These are phyloP conservation scores for Drosophila parvula DNA, from an alignment of 1,140 invertebrate genomes.

Conservation along the genomic window DNA sequence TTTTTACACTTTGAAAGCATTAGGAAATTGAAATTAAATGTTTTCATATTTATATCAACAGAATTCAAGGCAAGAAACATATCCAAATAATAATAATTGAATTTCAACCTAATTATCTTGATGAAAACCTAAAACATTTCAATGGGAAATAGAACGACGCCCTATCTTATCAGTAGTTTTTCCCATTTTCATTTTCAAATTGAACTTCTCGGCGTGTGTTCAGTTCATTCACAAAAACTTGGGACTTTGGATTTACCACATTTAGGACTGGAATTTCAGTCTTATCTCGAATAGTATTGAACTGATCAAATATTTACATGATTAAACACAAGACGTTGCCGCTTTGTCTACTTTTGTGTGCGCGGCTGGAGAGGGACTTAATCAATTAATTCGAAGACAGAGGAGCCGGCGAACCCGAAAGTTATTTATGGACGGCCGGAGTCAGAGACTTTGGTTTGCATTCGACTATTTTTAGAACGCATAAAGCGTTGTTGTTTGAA, in stretches of 20 bases:
- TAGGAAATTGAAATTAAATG: background rate
- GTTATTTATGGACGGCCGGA: conserved; percentile 41
- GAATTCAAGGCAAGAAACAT: background rate
- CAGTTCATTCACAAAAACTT: conserved; percentile 50
- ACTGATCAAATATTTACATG: conserved; percentile 42
- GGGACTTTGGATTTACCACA: conserved; percentile 2
- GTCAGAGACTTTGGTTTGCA: conserved; percentile 40
- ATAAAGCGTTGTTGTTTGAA: conserved; percentile 47
- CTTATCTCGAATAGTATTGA: conserved; percentile 28
- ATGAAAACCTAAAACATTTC: conserved; percentile 1
- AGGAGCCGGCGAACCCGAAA: conserved; percentile 14
- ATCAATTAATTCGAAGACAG: conserved; percentile 38
- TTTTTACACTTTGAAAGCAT: background rate
- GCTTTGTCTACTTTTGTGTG: conserved; percentile 24
- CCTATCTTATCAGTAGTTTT: conserved; percentile 30
- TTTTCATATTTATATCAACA: background rate
- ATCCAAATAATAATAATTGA: background rate
- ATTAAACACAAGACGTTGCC: conserved; percentile 24
- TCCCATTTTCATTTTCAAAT: conserved; percentile 28
- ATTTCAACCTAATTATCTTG: background rate
- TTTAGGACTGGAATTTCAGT: conserved; percentile 12
- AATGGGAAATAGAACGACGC: conserved; percentile 11
- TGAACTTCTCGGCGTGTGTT: conserved; percentile 1
- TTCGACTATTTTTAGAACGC: conserved; percentile 52
- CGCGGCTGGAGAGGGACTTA: background rate